These are phyloP conservation scores for Aradus depressus DNA, from an alignment of 2,888 invertebrate genomes.

Conservation along the genomic window DNA sequence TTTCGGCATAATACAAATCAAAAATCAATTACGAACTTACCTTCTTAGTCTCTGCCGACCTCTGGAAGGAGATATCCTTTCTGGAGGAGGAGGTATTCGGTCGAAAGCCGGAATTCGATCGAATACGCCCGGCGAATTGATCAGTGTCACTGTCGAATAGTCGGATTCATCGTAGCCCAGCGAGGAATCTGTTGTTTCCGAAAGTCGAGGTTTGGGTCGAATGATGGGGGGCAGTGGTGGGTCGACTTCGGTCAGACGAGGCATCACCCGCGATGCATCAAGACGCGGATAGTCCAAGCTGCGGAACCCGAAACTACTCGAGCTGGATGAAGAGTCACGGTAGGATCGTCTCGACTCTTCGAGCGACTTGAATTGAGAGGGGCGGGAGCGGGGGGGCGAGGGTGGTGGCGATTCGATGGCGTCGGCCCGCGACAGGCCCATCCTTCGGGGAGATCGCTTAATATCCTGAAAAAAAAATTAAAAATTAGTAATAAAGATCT, in stretches of 20 bases:
- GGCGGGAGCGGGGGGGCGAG: constrained; percentile 34
- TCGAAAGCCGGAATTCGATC: too few species aligned
- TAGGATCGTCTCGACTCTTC: constrained; percentile 47
- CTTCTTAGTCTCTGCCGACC: constrained; percentile 29
- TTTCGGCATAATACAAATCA: too few species aligned
- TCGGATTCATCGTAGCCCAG: constrained; percentile 45
- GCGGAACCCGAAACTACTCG: constrained; percentile 50
- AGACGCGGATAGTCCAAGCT: constrained; percentile 41
- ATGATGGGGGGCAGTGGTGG: too few species aligned
- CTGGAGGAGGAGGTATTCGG: constrained; percentile 28
- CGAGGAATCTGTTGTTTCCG: constrained; percentile 20
- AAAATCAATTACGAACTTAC: constrained; percentile 35
- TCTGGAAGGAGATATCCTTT: constrained; percentile 32
- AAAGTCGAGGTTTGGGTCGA: too few species aligned
- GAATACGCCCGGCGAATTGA: constrained; percentile 36
- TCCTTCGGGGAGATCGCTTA: constrained; percentile 15
- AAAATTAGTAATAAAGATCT: too few species aligned
- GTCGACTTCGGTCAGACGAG: constrained; percentile 34
- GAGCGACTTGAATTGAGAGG: constrained; percentile 38
- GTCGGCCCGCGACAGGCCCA: constrained; percentile 37
- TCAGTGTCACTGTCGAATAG: constrained; percentile 33
- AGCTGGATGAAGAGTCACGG: constrained; percentile 43
- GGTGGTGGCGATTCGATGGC: constrained; percentile 44
- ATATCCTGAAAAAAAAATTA: constrained; percentile 9
- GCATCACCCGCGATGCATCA: constrained; percentile 38